Percentiles rank a stretch among this genome's conserved stretches.
Evolutionary conservation across 2,888 invertebrate genomes (phyloP).

Genomic region (Itoplectis maculator): DNA sequence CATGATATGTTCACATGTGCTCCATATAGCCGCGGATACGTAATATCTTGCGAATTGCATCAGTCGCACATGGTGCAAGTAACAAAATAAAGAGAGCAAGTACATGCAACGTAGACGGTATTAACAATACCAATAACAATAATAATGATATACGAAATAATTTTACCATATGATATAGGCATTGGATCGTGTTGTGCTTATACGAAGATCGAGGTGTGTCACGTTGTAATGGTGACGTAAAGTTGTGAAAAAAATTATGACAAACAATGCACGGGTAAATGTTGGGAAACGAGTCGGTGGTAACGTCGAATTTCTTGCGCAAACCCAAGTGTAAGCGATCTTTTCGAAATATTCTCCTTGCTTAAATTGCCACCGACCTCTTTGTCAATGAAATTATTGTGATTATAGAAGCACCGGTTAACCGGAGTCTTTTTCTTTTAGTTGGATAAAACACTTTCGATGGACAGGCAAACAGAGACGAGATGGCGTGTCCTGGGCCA

Average conservation of each 20-base stretch:
- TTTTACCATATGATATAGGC: neutral
- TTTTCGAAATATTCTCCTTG: slow-evolving; percentile 12
- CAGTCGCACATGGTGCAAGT: slow-evolving; percentile 30
- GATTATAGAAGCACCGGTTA: slow-evolving; percentile 1
- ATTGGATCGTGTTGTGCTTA: slow-evolving; percentile 18
- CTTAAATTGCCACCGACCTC: slow-evolving; percentile 35
- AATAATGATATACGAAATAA: slow-evolving; percentile 24
- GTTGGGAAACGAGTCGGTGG: neutral
- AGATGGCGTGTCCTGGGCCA: slow-evolving; percentile 1
- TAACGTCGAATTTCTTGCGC: slow-evolving; percentile 26
- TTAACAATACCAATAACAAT: slow-evolving; percentile 9
- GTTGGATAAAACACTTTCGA: neutral
- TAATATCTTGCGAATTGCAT: slow-evolving; percentile 33
- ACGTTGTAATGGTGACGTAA: neutral
- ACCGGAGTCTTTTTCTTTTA: neutral
- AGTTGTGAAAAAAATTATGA: slow-evolving; percentile 1
- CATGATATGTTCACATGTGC: slow-evolving; percentile 8
- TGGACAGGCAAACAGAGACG: slow-evolving; percentile 2
- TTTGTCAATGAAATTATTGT: slow-evolving; percentile 35
- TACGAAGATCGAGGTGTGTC: neutral
- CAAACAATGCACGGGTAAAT: neutral
- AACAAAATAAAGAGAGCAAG: slow-evolving; percentile 29
- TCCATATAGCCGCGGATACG: slow-evolving; percentile 18
- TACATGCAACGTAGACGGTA: neutral
- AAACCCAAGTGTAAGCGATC: neutral